These are phyloP conservation scores for Delphinapterus leucas DNA, from an alignment of 2,113 vertebrate genomes.

Conservation along the genomic window DNA sequence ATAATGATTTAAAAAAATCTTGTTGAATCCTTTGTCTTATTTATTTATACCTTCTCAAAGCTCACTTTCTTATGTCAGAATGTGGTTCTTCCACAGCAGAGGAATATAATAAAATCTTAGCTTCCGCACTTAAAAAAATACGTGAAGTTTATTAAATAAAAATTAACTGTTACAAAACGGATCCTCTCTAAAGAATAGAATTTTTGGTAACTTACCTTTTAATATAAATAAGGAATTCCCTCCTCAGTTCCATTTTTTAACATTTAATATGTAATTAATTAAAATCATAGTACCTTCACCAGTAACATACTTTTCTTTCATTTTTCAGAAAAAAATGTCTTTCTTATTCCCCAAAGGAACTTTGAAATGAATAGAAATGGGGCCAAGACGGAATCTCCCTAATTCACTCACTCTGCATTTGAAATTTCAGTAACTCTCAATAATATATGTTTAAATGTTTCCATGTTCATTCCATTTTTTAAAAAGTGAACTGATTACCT, in stretches of 20 bases:
- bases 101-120: background rate
- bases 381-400: background rate
- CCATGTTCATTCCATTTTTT: background rate
- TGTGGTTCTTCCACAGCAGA: slow-evolving; percentile 34
- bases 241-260: background rate
- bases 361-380: background rate
- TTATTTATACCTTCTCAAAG: slow-evolving; percentile 46
- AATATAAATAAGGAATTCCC: background rate
- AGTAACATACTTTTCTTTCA: background rate
- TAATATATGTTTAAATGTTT: background rate
- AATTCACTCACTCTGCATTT: background rate
- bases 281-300: background rate
- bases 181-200: background rate
- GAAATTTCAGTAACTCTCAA: background rate
- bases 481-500: background rate
- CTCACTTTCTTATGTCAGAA: slow-evolving; percentile 60
- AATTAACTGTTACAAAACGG: background rate
- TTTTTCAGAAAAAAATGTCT: background rate
- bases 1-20: background rate
- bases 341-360: background rate
- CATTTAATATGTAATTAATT: background rate
- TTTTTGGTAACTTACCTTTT: slow-evolving; percentile 10
- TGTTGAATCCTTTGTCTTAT: slow-evolving; percentile 49
- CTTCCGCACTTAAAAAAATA: background rate
- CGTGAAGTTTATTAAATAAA: background rate